Evolutionary conservation across 2,797 vertebrate species (phyloP), one percentile per base, ranked within the genome.

Genomic region (Lophotriccus pileatus): DNA sequence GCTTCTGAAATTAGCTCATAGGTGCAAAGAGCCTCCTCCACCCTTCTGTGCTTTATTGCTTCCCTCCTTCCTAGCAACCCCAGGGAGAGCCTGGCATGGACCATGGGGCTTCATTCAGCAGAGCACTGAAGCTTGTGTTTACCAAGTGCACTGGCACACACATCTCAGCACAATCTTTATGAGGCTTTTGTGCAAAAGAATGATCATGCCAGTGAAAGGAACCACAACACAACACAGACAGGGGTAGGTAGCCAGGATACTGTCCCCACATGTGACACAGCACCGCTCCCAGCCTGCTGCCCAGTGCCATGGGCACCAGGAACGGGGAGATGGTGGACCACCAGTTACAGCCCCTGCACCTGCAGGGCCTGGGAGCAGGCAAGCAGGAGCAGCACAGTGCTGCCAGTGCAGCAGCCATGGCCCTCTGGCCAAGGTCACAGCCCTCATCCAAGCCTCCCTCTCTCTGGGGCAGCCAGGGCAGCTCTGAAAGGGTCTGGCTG

Each of bases 1-100:
- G 28, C 73, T 88, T 75, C 83, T 77, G 63, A 90, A 91, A 86
- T 91, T 79, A 94, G 67, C 56, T 76, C 0, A 0, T 66, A 91
- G 63, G 67, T 96, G 89, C 80, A 81, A 93, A 82, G 34, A 91
- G 59, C 89, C 91, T 94, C 93, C 94, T 43, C 76, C 93, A 88
- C 24, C 66, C 87, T 95, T 94, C 85, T 87, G 85, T 53, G 56
- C 70, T 91, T 86, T 69, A 69, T 56, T 84, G 74, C 94, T 88
- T 93, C 59, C 63, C 49, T 90, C 49, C 59, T 73, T 94, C 83
- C 67, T 41, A 86, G 88, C 77, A 93, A 70, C 34, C 25, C 70
- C 55, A 43, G 52, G 56, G 76, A 76, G 43, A 86, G 41, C 67
- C 52, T 82, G 70, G 53, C 44, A 56, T 70, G 52, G 74, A 94